Conservation (phyloP, 2,113 vertebrate genomes). For the Dicentrarchus labrax region DNA sequence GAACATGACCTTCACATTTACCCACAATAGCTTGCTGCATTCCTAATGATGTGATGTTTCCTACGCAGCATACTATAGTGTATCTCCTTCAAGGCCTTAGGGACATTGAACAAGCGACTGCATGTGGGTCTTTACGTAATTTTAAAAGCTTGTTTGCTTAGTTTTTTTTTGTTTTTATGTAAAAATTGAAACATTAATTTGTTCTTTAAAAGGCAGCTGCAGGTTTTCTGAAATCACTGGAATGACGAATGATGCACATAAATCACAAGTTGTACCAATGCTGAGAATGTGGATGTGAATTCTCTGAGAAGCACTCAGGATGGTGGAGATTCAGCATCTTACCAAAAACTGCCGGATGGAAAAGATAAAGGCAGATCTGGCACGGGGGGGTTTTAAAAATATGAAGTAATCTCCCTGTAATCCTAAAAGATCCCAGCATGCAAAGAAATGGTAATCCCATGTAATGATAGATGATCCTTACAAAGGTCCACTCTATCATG, state of each 20-base stretch:
- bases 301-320: slow-evolving; percentile 6
- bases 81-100: slow-evolving; percentile 30
- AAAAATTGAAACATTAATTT: slow-evolving; percentile 8
- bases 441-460: slow-evolving; percentile 81
- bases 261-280: neutral
- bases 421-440: slow-evolving; percentile 80
- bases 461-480: slow-evolving; percentile 82
- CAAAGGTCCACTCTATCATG: slow-evolving; percentile 68
- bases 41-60: slow-evolving; percentile 54
- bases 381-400: slow-evolving; percentile 69
- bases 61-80: neutral
- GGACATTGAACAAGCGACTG: slow-evolving; percentile 11
- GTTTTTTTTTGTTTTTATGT: slow-evolving; percentile 6
- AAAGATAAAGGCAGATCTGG: slow-evolving; percentile 75
- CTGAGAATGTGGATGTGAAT: slow-evolving; percentile 9
- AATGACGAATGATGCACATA: neutral
- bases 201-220: slow-evolving; percentile 7
- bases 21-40: slow-evolving; percentile 20
- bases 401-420: slow-evolving; percentile 84
- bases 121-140: neutral
- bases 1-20: slow-evolving; percentile 47
- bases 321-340: slow-evolving; percentile 49
- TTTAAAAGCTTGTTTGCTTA: slow-evolving; percentile 27
- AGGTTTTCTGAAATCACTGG: neutral
- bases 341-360: slow-evolving; percentile 63